Evolutionary conservation across 2,113 vertebrate species (phyloP).

Genomic region (Synchiropus splendidus): DNA sequence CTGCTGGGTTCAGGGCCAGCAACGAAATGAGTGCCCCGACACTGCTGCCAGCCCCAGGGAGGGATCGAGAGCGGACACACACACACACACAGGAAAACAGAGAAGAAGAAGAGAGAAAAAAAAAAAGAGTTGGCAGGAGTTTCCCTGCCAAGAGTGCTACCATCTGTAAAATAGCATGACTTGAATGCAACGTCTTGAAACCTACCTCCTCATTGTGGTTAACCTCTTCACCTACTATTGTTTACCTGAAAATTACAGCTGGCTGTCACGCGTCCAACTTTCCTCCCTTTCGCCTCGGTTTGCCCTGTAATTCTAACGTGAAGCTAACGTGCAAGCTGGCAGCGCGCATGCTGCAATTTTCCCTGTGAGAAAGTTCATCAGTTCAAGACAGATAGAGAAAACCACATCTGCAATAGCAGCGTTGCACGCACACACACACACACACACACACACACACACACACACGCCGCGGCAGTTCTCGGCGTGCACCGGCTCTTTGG

Average conservation of each 20-base stretch:
- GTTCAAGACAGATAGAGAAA: conserved; percentile 25
- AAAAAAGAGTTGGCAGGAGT: conserved; percentile 33
- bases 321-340: conserved; percentile 3
- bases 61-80: conserved; percentile 53
- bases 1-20: conserved; percentile 70
- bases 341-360: conserved; percentile 22
- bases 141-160: conserved; percentile 41
- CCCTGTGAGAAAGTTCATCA: conserved; percentile 41
- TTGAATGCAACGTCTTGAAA: conserved; percentile 36
- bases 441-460: conserved; percentile 16
- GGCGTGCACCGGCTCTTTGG: conserved; percentile 58
- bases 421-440: conserved; percentile 15
- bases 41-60: conserved; percentile 68
- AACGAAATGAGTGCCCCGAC: conserved; percentile 68
- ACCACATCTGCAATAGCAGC: conserved; percentile 20
- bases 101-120: conserved; percentile 16
- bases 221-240: conserved; percentile 18
- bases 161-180: conserved; percentile 48
- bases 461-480: conserved; percentile 42
- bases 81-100: conserved; percentile 22
- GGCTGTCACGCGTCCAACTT: conserved; percentile 7
- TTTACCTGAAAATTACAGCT: conserved; percentile 15
- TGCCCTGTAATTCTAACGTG: conserved; percentile 23
- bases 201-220: conserved; percentile 12
- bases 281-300: conserved; percentile 1